These are phyloP conservation scores for Cylas formicarius DNA, from an alignment of 1,140 invertebrate genomes.

Conservation along the genomic window DNA sequence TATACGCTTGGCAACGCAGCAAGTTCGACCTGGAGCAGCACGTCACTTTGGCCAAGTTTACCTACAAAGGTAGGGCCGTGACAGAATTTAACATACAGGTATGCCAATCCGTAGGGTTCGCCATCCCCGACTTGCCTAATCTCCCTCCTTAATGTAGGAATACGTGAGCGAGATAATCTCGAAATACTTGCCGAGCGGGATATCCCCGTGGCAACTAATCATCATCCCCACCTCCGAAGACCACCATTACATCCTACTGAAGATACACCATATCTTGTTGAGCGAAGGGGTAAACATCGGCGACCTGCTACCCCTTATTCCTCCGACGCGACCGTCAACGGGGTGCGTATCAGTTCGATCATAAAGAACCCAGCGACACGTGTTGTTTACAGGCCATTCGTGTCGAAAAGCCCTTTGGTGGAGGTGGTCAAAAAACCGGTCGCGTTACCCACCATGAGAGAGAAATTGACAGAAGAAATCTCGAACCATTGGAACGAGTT, in stretches of 20 bases:
- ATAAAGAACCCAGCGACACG: neutral
- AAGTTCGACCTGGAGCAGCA: conserved; percentile 67
- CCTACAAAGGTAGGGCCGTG: conserved; percentile 58
- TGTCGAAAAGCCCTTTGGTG: conserved; percentile 45
- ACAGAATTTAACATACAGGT: conserved; percentile 69
- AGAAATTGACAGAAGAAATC: conserved; percentile 57
- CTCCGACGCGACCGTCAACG: conserved; percentile 39
- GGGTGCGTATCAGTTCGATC: conserved; percentile 19
- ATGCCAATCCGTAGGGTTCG: conserved; percentile 14
- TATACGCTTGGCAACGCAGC: conserved; percentile 58
- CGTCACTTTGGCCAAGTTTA: conserved; percentile 52
- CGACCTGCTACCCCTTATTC: conserved; percentile 63
- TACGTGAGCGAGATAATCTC: conserved; percentile 70
- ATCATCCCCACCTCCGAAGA: conserved; percentile 59
- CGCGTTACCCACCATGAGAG: conserved; percentile 57
- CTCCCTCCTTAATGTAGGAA: conserved; percentile 47
- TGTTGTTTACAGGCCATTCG: conserved; percentile 16
- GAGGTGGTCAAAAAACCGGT: conserved; percentile 54
- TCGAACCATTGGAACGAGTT: conserved; percentile 75
- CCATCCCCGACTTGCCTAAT: neutral
- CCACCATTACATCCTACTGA: conserved; percentile 62
- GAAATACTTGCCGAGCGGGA: conserved; percentile 60
- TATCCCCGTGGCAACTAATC: conserved; percentile 74
- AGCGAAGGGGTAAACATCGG: conserved; percentile 61
- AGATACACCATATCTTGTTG: conserved; percentile 68